These are phyloP conservation scores for Sarcophaga caerulescens DNA, from an alignment of 2,888 invertebrate species.

Conservation along the genomic window DNA sequence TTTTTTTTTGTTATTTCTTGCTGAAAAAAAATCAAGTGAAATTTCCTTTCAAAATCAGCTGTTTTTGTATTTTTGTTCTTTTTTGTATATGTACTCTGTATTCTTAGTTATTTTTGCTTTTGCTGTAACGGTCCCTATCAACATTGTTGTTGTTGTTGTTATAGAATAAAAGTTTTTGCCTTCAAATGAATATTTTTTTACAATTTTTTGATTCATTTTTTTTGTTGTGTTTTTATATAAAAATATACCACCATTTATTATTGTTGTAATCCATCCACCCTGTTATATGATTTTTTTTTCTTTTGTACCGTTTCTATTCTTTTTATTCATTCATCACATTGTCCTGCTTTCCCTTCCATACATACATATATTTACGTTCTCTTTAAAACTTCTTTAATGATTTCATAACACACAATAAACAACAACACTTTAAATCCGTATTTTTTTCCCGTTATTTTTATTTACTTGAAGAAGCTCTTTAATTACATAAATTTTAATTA, in stretches of 20 bases:
- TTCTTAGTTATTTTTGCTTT: neutral
- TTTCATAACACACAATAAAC: neutral
- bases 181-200: neutral
- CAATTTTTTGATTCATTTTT: too few relatives aligned
- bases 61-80: neutral
- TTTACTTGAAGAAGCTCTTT: too few relatives aligned
- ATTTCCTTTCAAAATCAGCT: neutral
- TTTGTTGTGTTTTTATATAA: neutral
- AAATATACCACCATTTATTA: conserved; percentile 48
- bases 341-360: neutral
- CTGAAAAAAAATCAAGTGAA: neutral
- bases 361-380: neutral
- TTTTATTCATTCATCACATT: conserved; percentile 1
- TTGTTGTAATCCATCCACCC: conserved; percentile 67
- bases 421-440: neutral
- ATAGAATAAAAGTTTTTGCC: conserved; percentile 10
- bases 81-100: neutral
- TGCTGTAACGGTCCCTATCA: too few relatives aligned
- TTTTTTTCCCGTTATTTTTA: neutral
- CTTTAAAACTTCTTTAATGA: neutral
- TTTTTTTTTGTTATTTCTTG: neutral
- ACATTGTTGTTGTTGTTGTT: conserved; percentile 28
- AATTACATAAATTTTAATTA: too few relatives aligned
- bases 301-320: conserved; percentile 21
- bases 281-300: conserved; percentile 33